phyloP scores from a whole-genome alignment of 64 coral and sea anemone species.

The Montipora sp. region DNA sequence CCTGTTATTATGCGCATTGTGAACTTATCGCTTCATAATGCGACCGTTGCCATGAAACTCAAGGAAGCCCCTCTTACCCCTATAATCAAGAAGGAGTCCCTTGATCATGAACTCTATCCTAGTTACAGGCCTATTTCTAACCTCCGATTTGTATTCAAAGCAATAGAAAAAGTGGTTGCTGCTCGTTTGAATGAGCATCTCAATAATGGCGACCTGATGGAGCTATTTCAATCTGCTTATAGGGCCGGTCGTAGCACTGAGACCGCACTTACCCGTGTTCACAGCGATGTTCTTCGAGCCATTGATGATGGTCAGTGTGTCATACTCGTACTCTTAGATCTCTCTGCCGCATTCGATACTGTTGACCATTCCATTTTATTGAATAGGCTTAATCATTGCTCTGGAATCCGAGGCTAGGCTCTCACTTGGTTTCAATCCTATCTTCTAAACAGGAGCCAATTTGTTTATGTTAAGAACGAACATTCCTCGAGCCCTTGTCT shows the following conservation, averaged over 20 bases:
- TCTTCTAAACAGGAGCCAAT: neutral
- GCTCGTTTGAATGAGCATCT: neutral
- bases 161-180: conserved; percentile 36
- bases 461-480: neutral
- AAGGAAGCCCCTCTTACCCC: conserved; percentile 9
- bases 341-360: neutral
- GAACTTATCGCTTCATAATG: neutral
- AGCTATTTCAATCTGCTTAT: conserved; percentile 26
- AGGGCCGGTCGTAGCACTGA: neutral
- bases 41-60: neutral
- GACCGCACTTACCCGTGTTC: neutral
- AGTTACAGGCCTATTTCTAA: neutral
- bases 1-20: too few species aligned
- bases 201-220: neutral
- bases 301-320: neutral
- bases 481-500: neutral
- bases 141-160: neutral
- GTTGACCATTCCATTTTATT: too few species aligned
- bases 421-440: neutral
- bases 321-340: neutral
- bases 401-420: neutral
- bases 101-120: too few species aligned
- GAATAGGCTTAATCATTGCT: too few species aligned
- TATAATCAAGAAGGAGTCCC: neutral
- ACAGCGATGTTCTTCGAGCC: neutral